Percentiles rank a stretch among this genome's conserved stretches.
These are phyloP conservation scores for silkworm (Bombyx mori) DNA, from an alignment of 1,140 invertebrate genomes.

Conservation along the genomic window ASM3026992v2 NC_085112.1:3418001-3418500, in stretches of 20 bases:
- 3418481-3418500: conserved; percentile 43
- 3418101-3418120: conserved; percentile 1
- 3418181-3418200: neutral
- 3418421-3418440: conserved; percentile 28
- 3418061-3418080: neutral
- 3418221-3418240: no score
- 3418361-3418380: conserved; percentile 35
- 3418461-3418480: conserved; percentile 30
- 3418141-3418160: no score
- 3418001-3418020: no score
- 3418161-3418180: no score
- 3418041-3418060: no score
- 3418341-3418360: conserved; percentile 35
- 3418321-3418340: conserved; percentile 21
- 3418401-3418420: conserved; percentile 40
- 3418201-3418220: neutral
- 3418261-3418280: no score
- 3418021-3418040: no score
- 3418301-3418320: conserved; percentile 18
- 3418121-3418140: neutral
- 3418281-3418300: neutral
- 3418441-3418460: conserved; percentile 39
- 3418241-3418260: no score
- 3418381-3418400: conserved; percentile 37
- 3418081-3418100: neutral